Conservation (phyloP, 2,797 vertebrate genomes). For the Lepus oiostolus region DNA sequence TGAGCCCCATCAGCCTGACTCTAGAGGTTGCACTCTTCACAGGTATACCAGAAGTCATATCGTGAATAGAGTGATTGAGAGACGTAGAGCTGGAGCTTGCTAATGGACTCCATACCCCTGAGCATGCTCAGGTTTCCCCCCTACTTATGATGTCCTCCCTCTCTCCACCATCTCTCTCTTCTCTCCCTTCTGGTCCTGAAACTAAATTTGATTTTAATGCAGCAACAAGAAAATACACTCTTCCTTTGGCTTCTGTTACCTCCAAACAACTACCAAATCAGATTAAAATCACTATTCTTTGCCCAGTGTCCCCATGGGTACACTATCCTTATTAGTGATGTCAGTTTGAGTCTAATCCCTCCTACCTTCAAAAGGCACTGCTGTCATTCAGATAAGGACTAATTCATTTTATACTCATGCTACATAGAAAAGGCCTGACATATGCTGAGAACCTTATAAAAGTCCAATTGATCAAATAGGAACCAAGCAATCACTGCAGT, state of each 20-base stretch:
- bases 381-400: not conserved
- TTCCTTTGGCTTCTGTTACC: not conserved
- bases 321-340: not conserved
- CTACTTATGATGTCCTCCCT: not conserved
- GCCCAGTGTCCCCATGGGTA: not conserved
- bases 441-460: not conserved
- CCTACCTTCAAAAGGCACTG: not conserved
- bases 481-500: not conserved
- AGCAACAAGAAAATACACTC: not conserved
- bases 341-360: not conserved
- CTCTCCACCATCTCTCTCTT: not conserved
- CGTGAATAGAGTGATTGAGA: too few species aligned
- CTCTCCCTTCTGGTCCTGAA: not conserved
- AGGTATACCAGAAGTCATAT: not conserved
- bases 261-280: not conserved
- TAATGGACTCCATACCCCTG: too few species aligned
- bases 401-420: not conserved
- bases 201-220: not conserved
- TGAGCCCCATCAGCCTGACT: not conserved
- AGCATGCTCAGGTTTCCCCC: fast-evolving
- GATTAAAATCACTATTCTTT: not conserved
- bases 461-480: not conserved
- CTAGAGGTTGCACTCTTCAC: not conserved
- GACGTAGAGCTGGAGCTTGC: not conserved
- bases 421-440: not conserved